Percentiles rank a stretch among this genome's conserved stretches.
Evolutionary conservation across 2,888 invertebrate genomes (phyloP).

Genomic region (Phalangium opilio): DNA sequence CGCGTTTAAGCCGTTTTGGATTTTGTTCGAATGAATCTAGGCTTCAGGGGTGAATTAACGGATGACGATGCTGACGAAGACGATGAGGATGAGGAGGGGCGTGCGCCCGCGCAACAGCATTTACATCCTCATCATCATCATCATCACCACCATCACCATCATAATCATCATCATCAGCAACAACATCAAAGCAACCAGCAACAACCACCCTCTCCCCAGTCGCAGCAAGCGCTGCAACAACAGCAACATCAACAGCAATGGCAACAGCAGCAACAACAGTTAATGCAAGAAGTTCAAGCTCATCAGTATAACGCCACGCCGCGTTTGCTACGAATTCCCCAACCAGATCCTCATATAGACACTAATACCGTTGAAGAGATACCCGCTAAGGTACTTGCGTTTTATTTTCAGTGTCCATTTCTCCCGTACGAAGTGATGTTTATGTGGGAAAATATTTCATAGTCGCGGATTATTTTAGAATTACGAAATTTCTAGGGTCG

Average conservation of each 20-base stretch:
- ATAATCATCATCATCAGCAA: background rate
- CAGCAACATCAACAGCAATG: background rate
- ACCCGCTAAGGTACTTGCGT: background rate
- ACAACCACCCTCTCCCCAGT: background rate
- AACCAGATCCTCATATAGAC: background rate
- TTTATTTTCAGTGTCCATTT: too few species aligned
- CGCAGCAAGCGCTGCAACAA: background rate
- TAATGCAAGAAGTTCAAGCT: constrained; percentile 2
- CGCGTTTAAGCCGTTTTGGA: too few species aligned
- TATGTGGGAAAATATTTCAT: too few species aligned
- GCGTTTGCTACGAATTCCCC: too few species aligned
- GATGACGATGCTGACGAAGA: constrained; percentile 2
- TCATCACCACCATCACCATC: too few species aligned
- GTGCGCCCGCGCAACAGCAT: background rate
- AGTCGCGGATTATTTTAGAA: too few species aligned
- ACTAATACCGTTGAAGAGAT: background rate
- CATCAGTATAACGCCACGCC: too few species aligned
- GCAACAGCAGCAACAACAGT: background rate
- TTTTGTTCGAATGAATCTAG: too few species aligned
- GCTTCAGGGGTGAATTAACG: background rate
- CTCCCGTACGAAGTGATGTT: too few species aligned
- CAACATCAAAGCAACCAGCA: background rate
- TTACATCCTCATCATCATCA: constrained; percentile 1
- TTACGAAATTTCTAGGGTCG: too few species aligned
- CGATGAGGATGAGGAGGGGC: constrained; percentile 2